A percentile compares a stretch with the other conserved stretches of the same genome.
Conservation (phyloP, 2,113 vertebrate species). For the Notarius lentiginosus region DNA sequence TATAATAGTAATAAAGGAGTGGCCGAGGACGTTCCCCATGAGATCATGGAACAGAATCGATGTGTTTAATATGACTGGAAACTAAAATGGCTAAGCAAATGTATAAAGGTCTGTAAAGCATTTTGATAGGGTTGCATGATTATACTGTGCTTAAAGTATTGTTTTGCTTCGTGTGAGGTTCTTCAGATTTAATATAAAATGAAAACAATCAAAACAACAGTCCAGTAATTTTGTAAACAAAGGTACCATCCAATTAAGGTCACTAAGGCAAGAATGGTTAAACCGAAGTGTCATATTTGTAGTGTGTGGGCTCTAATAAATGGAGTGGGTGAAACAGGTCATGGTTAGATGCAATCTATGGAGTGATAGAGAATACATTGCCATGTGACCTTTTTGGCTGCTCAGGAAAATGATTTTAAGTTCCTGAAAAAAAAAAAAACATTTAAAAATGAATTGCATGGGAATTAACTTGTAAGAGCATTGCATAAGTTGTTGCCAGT, state of each 20-base stretch:
- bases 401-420: neutral
- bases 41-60: conserved; percentile 28
- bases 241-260: neutral
- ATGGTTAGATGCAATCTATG: conserved; percentile 5
- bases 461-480: neutral
- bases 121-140: neutral
- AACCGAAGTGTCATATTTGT: neutral
- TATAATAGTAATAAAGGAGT: conserved; percentile 22
- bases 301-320: neutral
- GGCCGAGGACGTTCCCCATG: conserved; percentile 7
- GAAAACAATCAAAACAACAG: neutral
- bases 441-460: neutral
- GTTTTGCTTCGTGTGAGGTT: neutral
- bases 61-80: conserved; percentile 40
- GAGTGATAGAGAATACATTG: neutral
- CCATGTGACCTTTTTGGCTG: neutral
- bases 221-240: neutral
- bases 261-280: neutral
- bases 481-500: neutral
- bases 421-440: neutral
- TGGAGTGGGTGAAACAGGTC: neutral
- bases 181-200: neutral
- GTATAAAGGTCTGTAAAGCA: neutral
- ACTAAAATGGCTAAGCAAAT: conserved; percentile 21
- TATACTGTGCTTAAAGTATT: neutral